Percentiles rank a stretch among this genome's conserved stretches.
These are phyloP conservation scores for Theonella swinhoei DNA, from an alignment of 37 sponge, comb jelly and placozoan species.

Conservation along the genomic window DNA sequence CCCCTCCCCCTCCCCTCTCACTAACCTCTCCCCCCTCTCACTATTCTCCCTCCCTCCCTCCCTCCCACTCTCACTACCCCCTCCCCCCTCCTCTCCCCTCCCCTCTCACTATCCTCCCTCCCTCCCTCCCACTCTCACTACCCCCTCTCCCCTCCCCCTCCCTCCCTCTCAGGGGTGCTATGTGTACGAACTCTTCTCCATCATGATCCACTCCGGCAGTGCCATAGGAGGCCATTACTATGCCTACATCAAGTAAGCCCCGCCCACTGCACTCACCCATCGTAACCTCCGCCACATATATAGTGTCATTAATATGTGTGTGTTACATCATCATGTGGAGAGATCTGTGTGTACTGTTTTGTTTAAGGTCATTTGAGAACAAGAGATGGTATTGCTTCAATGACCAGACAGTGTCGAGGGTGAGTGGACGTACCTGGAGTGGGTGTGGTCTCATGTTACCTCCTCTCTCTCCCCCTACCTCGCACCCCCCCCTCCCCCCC, in stretches of 20 bases:
- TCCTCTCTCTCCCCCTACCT: neutral
- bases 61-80: neutral
- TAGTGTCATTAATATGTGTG: neutral
- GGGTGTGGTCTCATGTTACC: neutral
- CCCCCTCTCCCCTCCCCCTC: neutral
- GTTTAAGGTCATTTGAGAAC: slow-evolving; percentile 76
- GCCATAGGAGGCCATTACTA: slow-evolving; percentile 97
- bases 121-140: neutral
- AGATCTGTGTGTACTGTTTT: slow-evolving; percentile 1
- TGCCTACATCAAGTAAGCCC: slow-evolving; percentile 93
- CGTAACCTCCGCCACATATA: neutral
- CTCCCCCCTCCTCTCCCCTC: too few relatives aligned
- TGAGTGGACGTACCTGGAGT: slow-evolving; percentile 12
- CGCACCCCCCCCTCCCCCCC: neutral
- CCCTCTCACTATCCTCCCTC: neutral
- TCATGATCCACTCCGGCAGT: slow-evolving; percentile 95
- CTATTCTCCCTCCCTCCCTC: neutral
- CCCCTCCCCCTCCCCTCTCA: too few relatives aligned
- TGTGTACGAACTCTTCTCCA: slow-evolving; percentile 93
- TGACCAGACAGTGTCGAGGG: slow-evolving; percentile 85
- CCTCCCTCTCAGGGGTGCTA: slow-evolving; percentile 66
- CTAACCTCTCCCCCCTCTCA: too few relatives aligned
- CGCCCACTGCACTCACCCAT: neutral
- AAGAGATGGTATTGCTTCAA: slow-evolving; percentile 94
- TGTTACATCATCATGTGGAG: slow-evolving; percentile 6